phyloP scores from a whole-genome alignment of 2,888 invertebrate species.

The Podotricha telesiphe region DNA sequence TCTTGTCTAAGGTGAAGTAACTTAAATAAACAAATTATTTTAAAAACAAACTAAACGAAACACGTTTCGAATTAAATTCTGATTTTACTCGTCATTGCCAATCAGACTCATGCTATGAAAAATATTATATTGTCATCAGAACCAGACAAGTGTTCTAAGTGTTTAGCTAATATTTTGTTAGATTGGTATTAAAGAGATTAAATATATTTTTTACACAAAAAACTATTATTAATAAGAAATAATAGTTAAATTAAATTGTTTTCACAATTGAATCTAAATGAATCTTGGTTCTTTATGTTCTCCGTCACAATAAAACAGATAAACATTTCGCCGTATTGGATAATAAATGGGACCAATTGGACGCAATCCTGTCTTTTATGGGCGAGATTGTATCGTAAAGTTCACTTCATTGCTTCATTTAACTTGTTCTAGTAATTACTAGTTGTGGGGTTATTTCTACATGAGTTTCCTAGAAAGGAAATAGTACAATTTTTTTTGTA shows the following conservation, averaged over 20 bases:
- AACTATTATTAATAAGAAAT: neutral
- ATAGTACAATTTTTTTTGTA: too few species aligned
- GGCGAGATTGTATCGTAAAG: conserved; percentile 37
- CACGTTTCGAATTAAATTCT: too few species aligned
- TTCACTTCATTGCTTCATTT: conserved; percentile 35
- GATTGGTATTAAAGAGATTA: too few species aligned
- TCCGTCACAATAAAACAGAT: conserved; percentile 26
- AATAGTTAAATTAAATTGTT: neutral
- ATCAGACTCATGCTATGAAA: too few species aligned
- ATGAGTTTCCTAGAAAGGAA: neutral
- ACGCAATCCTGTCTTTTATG: conserved; percentile 40
- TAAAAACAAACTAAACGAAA: too few species aligned
- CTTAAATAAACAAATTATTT: too few species aligned
- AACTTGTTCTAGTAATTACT: neutral
- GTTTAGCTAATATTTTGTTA: too few species aligned
- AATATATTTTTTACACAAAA: too few species aligned
- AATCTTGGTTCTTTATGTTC: conserved; percentile 28
- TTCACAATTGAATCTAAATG: neutral
- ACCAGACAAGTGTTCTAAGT: too few species aligned
- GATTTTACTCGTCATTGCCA: too few species aligned
- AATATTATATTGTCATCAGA: too few species aligned
- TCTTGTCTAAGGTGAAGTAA: too few species aligned
- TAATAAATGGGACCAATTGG: conserved; percentile 38
- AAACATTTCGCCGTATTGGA: conserved; percentile 35
- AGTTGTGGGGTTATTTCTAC: neutral